Evolutionary conservation across 2,888 invertebrate genomes (phyloP).

Genomic region (Eretmocerus hayati): DNA sequence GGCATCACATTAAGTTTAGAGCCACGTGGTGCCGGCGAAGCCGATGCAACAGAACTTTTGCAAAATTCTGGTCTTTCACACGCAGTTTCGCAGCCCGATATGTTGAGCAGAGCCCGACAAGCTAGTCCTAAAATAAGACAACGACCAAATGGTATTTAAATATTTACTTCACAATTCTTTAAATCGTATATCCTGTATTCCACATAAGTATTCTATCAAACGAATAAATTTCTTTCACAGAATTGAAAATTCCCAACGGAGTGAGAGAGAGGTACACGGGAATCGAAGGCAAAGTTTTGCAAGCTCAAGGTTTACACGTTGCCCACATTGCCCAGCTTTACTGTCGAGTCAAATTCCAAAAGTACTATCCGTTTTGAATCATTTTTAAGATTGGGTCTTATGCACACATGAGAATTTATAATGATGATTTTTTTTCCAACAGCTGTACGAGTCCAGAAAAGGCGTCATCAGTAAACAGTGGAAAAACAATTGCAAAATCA

Average conservation of each 20-base stretch:
- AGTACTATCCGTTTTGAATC: slow-evolving; percentile 26
- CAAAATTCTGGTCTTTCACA: slow-evolving; percentile 41
- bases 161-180: neutral
- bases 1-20: slow-evolving; percentile 38
- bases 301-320: slow-evolving; percentile 44
- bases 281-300: slow-evolving; percentile 42
- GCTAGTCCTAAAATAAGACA: slow-evolving; percentile 36
- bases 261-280: slow-evolving; percentile 41
- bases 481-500: slow-evolving; percentile 48
- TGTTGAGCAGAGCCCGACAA: slow-evolving; percentile 36
- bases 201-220: too few relatives aligned
- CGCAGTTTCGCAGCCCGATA: slow-evolving; percentile 48
- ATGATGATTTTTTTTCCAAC: slow-evolving; percentile 4
- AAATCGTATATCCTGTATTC: too few relatives aligned
- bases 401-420: too few relatives aligned
- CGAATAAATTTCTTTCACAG: slow-evolving; percentile 17
- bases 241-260: slow-evolving; percentile 37
- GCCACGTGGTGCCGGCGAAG: slow-evolving; percentile 44
- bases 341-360: slow-evolving; percentile 41
- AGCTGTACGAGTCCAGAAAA: slow-evolving; percentile 39
- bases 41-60: slow-evolving; percentile 46
- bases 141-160: slow-evolving; percentile 34
- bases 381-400: too few relatives aligned
- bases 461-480: slow-evolving; percentile 31
- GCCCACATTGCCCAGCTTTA: slow-evolving; percentile 44